phyloP scores from a whole-genome alignment of 2,113 vertebrate species.

The Lampris megalopsis region DNA sequence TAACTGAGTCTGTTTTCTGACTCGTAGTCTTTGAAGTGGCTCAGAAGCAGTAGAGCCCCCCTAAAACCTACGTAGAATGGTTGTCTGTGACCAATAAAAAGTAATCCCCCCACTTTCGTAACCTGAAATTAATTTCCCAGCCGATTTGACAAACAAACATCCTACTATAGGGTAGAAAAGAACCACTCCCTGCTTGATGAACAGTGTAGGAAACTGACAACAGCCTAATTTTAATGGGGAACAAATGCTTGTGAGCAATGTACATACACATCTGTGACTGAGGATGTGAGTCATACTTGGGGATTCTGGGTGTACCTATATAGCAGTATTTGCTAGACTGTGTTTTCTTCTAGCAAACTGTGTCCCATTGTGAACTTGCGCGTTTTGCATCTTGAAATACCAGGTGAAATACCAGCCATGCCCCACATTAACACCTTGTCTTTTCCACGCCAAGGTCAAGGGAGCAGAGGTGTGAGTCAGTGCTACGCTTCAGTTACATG shows the following conservation, averaged over 20 bases:
- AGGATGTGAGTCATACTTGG: constrained; percentile 47
- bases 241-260: constrained; percentile 32
- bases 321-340: neutral
- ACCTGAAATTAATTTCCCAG: constrained; percentile 34
- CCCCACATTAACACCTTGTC: constrained; percentile 22
- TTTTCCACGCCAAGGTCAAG: constrained; percentile 19
- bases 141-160: constrained; percentile 40
- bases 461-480: neutral
- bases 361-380: neutral
- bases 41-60: constrained; percentile 6
- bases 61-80: constrained; percentile 3
- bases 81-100: constrained; percentile 22
- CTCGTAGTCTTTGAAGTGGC: constrained; percentile 42
- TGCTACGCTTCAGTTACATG: neutral
- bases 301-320: constrained; percentile 43
- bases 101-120: constrained; percentile 3
- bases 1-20: constrained; percentile 11
- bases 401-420: constrained; percentile 11
- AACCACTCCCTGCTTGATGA: constrained; percentile 4
- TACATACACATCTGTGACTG: constrained; percentile 12
- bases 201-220: constrained; percentile 22
- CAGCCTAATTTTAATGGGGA: constrained; percentile 29
- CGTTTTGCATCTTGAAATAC: constrained; percentile 22
- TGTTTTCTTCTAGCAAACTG: constrained; percentile 11
- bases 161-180: neutral